These are phyloP conservation scores for Drosophila subquinaria DNA, from an alignment of 2,888 invertebrate genomes.

Conservation along the genomic window DNA sequence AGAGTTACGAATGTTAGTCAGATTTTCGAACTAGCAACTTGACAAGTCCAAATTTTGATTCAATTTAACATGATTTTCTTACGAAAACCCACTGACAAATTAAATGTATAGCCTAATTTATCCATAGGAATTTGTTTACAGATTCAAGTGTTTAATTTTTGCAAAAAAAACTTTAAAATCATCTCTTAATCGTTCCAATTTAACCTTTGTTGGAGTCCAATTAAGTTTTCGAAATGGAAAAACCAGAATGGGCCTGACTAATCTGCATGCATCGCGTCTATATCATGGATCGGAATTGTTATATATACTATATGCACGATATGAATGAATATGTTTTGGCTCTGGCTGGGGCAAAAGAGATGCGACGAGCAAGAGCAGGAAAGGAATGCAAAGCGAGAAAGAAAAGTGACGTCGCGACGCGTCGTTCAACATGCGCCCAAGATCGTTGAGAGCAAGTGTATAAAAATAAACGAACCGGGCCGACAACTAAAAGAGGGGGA, in stretches of 20 bases:
- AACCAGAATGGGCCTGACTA: constrained; percentile 10
- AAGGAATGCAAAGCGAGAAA: constrained; percentile 20
- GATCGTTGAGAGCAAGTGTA: constrained; percentile 46
- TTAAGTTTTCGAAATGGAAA: background rate
- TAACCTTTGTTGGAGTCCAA: background rate
- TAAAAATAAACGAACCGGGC: constrained; percentile 57
- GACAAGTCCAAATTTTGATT: no score
- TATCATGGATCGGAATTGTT: background rate
- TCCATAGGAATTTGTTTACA: background rate
- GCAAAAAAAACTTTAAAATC: background rate
- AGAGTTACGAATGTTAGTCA: no score
- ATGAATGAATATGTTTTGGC: background rate
- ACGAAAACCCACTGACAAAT: no score
- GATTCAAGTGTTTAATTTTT: background rate
- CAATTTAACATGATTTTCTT: no score
- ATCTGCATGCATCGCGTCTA: background rate
- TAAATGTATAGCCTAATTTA: no score
- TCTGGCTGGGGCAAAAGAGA: background rate
- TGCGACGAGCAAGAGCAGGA: background rate
- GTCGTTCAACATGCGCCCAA: constrained; percentile 9
- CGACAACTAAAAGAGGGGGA: constrained; percentile 8
- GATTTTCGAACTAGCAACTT: no score
- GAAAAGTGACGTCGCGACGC: constrained; percentile 16
- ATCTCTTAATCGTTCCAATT: no score
- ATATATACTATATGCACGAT: background rate